Evolutionary conservation across 1,140 invertebrate genomes (phyloP).

Genomic region (Drosophila yakuba): DNA sequence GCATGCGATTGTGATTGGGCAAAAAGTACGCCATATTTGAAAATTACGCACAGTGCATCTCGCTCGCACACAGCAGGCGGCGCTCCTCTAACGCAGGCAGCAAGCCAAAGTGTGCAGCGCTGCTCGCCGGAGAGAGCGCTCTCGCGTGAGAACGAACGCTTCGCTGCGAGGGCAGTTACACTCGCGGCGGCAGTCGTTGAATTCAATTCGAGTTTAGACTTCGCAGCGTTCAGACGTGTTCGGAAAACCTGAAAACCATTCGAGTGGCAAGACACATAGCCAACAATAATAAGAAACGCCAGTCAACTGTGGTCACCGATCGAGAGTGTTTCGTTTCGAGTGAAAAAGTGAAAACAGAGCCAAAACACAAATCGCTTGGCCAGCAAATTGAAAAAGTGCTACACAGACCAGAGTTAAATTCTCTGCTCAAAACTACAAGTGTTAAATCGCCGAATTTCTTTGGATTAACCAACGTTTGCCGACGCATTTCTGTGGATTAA

Average conservation of each 20-base stretch:
- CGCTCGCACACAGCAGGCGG: conserved; percentile 48
- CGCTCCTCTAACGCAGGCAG: conserved; percentile 35
- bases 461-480: conserved; percentile 56
- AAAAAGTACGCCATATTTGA: conserved; percentile 84
- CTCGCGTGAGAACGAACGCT: conserved; percentile 12
- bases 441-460: conserved; percentile 28
- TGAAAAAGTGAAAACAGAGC: conserved; percentile 46
- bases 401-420: conserved; percentile 2
- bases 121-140: conserved; percentile 44
- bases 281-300: conserved; percentile 8
- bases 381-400: conserved; percentile 34
- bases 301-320: conserved; percentile 41
- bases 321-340: conserved; percentile 29
- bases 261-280: conserved; percentile 26
- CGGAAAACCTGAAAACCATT: conserved; percentile 64
- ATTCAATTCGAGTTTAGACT: conserved; percentile 83
- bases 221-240: conserved; percentile 82
- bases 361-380: conserved; percentile 27
- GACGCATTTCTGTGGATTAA: conserved; percentile 53
- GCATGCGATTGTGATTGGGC: conserved; percentile 84
- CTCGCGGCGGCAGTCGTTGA: conserved; percentile 21
- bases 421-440: conserved; percentile 37
- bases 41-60: conserved; percentile 65
- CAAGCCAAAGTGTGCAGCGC: conserved; percentile 28
- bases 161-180: conserved; percentile 55